A percentile compares a stretch with the other conserved stretches of the same genome.
phyloP scores from a whole-genome alignment of 2,797 vertebrate genomes.

The Lepilemur septentrionalis region DNA sequence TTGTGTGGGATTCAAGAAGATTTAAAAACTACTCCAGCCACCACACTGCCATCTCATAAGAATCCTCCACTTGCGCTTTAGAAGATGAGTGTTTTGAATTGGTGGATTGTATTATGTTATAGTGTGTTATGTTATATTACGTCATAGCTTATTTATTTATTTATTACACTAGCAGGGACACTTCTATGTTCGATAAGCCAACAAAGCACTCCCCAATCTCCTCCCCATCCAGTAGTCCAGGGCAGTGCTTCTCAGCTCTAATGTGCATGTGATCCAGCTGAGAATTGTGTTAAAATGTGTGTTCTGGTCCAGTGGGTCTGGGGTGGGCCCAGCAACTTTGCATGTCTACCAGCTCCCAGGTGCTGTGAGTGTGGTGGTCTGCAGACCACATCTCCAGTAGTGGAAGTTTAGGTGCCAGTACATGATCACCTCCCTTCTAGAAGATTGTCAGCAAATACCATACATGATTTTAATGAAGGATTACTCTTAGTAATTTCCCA shows the following conservation, averaged over 20 bases:
- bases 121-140: neutral
- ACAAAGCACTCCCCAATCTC: neutral
- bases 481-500: neutral
- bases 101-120: neutral
- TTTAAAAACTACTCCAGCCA: neutral
- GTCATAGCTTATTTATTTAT: neutral
- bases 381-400: neutral
- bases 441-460: neutral
- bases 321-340: neutral
- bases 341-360: neutral
- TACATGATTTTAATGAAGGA: neutral
- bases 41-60: neutral
- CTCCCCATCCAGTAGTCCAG: neutral
- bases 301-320: neutral
- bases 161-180: neutral
- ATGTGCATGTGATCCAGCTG: fast-evolving
- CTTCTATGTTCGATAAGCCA: neutral
- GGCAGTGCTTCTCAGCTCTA: too few species aligned
- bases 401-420: neutral
- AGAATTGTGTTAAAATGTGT: neutral
- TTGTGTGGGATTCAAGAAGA: neutral
- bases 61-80: neutral
- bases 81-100: neutral
- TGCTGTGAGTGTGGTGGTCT: fast-evolving
- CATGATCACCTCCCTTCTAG: neutral